A percentile compares a stretch with the other conserved stretches of the same genome.
Evolutionary conservation across 2,888 invertebrate genomes (phyloP).

Genomic region (Nipponacmea schrenckii): DNA sequence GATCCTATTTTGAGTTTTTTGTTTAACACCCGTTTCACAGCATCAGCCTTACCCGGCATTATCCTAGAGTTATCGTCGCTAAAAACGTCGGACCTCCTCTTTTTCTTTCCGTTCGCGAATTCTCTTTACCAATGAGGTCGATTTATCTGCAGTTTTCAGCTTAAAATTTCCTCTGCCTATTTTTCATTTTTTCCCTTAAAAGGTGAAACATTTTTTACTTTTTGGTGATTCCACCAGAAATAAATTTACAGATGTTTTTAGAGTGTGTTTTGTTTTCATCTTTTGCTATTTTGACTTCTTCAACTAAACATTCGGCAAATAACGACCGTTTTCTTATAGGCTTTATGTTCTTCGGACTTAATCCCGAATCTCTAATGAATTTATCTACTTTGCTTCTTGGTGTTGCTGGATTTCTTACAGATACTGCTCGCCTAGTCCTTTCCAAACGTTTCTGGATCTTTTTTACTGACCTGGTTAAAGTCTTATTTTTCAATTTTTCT

Average conservation of each 20-base stretch:
- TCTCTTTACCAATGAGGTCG: too few species aligned
- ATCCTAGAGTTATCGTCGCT: conserved; percentile 29
- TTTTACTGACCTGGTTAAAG: neutral
- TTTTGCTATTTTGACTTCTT: neutral
- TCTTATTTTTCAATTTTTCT: neutral
- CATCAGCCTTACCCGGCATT: conserved; percentile 28
- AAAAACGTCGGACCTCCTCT: conserved; percentile 21
- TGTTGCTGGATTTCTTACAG: too few species aligned
- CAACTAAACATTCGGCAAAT: too few species aligned
- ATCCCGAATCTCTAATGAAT: too few species aligned
- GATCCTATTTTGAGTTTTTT: conserved; percentile 24
- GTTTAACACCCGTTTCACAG: conserved; percentile 19
- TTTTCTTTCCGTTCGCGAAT: too few species aligned
- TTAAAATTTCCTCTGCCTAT: too few species aligned
- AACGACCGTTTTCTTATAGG: too few species aligned
- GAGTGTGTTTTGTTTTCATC: neutral
- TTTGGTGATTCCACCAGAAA: neutral
- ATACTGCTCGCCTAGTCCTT: neutral
- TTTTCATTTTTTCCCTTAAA: too few species aligned
- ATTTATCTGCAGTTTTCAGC: too few species aligned
- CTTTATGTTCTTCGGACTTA: too few species aligned
- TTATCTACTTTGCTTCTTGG: too few species aligned
- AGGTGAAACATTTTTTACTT: too few species aligned
- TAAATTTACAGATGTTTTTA: neutral
- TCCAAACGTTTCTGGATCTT: neutral